Conservation (phyloP, 1,140 invertebrate genomes). For the Heliconius himera region DNA sequence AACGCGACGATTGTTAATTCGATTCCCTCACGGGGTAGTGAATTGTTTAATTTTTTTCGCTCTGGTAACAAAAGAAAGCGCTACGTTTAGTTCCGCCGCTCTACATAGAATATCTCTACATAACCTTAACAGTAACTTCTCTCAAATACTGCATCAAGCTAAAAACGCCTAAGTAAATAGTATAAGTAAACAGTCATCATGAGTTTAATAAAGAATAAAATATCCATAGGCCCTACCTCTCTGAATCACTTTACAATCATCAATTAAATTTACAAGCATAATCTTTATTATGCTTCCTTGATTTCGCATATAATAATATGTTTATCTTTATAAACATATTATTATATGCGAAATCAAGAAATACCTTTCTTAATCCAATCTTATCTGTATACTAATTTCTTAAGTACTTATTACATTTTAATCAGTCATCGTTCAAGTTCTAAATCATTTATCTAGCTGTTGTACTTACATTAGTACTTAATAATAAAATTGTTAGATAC, state of each 20-base stretch:
- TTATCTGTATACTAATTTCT: not conserved
- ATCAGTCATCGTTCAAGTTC: not conserved
- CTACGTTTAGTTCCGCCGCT: too few relatives aligned
- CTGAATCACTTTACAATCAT: not conserved
- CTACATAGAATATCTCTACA: too few relatives aligned
- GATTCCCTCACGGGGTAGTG: too few relatives aligned
- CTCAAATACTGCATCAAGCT: not conserved
- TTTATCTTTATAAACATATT: not conserved
- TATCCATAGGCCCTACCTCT: not conserved
- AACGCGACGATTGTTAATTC: too few relatives aligned
- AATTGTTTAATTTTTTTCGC: too few relatives aligned
- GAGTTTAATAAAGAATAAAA: not conserved
- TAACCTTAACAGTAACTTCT: too few relatives aligned
- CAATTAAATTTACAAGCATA: not conserved
- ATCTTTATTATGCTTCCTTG: not conserved
- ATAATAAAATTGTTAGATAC: not conserved
- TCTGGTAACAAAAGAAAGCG: too few relatives aligned
- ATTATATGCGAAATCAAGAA: not conserved
- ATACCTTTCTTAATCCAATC: not conserved
- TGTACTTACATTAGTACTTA: not conserved
- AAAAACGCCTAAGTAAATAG: not conserved
- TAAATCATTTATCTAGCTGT: not conserved
- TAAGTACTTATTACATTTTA: not conserved
- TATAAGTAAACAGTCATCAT: not conserved
- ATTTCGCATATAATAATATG: too few relatives aligned